Evolutionary conservation across 64 coral and sea anemone species (phyloP), one percentile per base, ranked within the genome.

Genomic region (Platygyra sinensis): DNA sequence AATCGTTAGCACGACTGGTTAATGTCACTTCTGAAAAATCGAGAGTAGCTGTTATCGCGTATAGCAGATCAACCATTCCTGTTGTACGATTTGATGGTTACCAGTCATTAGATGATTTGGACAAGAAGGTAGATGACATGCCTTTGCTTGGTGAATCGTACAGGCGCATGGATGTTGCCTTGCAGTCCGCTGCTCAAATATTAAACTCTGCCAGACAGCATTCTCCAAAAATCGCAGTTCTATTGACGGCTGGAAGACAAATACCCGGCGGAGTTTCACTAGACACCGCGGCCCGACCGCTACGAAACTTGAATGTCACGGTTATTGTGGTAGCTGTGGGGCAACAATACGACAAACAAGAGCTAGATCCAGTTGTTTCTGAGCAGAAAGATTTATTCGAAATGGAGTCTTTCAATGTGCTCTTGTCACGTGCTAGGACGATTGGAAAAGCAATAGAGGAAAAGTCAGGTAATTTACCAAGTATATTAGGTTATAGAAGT

Each of bases 141-240:
- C 78, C 77, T 3, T 87, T 88, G 60, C 77, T 92, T 16, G 86
- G 76, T 57, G 90, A 84, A 9, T 65, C 94, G 76, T 79, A 57
- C 51, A 95, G 94, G 69, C 55, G 94, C 63, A 95, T 95, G 78
- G 89, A 95, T 42, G 86, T 82, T 75, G 94, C 89, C 20, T 67
- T 95, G 39, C 71, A 89, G 33, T 71, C 36, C n/a, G 94, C 89
- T 51, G 85, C 62, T 42, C 24, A 60, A 38, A 49, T 85, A 22
- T 88, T 95, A 9, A 91, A 83, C 46, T 32, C 67, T 15, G 57
- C 67, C 13, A 61, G 93, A 87, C 24, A 90, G 87, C 55, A 72
- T 62, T 75, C 90, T 24, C 75, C 75, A 69, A 94, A 86, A 75
- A 72, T 94, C 61, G 76, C 86, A 12, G 74, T 94, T 1, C 67